Percentiles rank a stretch among this genome's conserved stretches.
Evolutionary conservation across 2,113 vertebrate species (phyloP).

Genomic region (Gasterosteus aculeatus): DNA sequence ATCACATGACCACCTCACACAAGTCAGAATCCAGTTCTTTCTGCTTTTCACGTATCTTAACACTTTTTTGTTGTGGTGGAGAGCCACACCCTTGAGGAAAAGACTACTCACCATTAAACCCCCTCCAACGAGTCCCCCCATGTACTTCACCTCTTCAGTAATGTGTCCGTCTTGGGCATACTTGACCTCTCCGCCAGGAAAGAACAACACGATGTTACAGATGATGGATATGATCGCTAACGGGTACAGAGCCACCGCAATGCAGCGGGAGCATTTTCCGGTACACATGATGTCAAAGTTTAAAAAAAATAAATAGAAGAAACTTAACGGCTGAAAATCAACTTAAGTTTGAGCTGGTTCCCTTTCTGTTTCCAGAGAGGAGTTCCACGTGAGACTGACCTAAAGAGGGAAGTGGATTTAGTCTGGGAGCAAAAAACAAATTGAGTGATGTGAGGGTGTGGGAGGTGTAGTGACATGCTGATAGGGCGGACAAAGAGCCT

Average conservation of each 20-base stretch:
- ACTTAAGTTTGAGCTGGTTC: not conserved
- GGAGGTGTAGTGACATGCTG: conserved; percentile 25
- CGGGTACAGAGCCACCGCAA: conserved; percentile 79
- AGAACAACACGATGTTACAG: conserved; percentile 84
- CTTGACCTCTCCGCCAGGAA: conserved; percentile 75
- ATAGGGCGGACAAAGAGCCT: conserved; percentile 39
- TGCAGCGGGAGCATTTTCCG: conserved; percentile 78
- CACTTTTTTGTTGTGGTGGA: not conserved
- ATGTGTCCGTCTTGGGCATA: conserved; percentile 75
- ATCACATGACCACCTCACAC: not conserved
- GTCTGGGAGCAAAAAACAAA: not conserved
- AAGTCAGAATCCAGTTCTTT: not conserved
- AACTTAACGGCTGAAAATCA: not conserved
- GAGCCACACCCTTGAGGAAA: not conserved
- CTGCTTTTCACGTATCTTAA: not conserved
- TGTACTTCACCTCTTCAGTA: conserved; percentile 83
- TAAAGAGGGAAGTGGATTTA: not conserved
- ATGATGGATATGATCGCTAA: conserved; percentile 77
- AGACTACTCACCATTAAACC: conserved; percentile 80
- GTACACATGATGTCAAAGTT: conserved; percentile 79
- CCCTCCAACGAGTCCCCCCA: conserved; percentile 84
- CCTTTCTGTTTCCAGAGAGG: not conserved
- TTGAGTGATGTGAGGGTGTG: conserved; percentile 21
- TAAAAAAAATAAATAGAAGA: not conserved
- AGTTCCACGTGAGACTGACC: not conserved